Evolutionary conservation across 2,888 invertebrate genomes (phyloP), one percentile per base, ranked within the genome.

Genomic region (Drosophila maculinotata): DNA sequence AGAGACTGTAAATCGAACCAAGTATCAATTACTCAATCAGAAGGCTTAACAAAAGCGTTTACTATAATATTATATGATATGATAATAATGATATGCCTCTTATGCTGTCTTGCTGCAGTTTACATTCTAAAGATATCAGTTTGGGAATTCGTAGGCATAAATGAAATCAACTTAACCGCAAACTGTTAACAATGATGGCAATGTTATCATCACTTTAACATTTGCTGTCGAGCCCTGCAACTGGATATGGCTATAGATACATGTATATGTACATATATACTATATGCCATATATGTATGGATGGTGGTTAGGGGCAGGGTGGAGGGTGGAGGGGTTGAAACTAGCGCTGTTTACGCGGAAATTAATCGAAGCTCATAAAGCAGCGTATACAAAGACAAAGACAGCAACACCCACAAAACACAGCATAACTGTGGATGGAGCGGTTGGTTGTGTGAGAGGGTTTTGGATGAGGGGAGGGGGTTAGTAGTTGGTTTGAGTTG

Each of bases 351-450:
- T 80, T 83, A 58, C 82, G 82, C 77, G 77, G 53, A 84, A 71
- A 81, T 81, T 81, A 81, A 81, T 81, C 76, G 81, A 79, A 79
- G 79, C 79, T 79, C 82, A 81, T 81, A 79, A 84, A 84, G 71
- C 74, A 81, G 65, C 65, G 69, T 35, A 76, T 60, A 76, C 74
- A 81, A 68, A 69, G 59, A 48, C 67, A 64, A 14, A 53, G 31
- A 49, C 33, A 45, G 26, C 15, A 36, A 33, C 23, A 60, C 31
- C 28, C 33, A 26, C 38, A 41, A 33, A 26, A 36, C 33, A 15
- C 26, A 53, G 41, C 53, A 45, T 44, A 33, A 45, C 45, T 52
- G 33, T 25, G 39, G 31, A 8, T 12, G 15, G 9, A 20, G 6
- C 28, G 10, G 26, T n/a, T n/a, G n/a, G n/a, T n/a, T n/a, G n/a